phyloP scores from a whole-genome alignment of 2,888 invertebrate species.

The Flexamia atlantica region DNA sequence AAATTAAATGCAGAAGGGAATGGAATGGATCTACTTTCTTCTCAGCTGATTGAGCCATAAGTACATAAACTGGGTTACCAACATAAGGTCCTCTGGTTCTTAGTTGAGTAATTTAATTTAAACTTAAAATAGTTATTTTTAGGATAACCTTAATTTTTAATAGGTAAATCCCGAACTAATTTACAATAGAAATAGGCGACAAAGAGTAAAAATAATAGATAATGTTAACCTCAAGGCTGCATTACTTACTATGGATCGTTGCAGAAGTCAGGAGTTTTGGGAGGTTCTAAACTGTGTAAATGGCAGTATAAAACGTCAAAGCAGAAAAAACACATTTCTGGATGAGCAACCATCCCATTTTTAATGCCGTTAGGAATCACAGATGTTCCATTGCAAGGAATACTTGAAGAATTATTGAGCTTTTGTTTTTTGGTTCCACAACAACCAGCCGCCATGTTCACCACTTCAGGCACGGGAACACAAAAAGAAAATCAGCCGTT shows the following conservation, averaged over 20 bases:
- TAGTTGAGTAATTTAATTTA: no score
- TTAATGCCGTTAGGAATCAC: slow-evolving; percentile 74
- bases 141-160: no score
- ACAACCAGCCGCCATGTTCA: slow-evolving; percentile 90
- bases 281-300: slow-evolving; percentile 94
- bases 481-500: slow-evolving; percentile 38
- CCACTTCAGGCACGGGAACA: slow-evolving; percentile 7
- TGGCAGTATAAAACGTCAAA: slow-evolving; percentile 98
- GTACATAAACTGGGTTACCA: no score
- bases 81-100: no score
- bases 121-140: no score
- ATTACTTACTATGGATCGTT: slow-evolving; percentile 95
- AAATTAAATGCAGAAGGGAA: background rate
- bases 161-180: no score
- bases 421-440: slow-evolving; percentile 96
- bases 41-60: background rate
- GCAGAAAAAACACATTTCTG: slow-evolving; percentile 99
- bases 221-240: slow-evolving; percentile 63
- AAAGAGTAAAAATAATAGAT: slow-evolving; percentile 51
- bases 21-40: slow-evolving; percentile 13
- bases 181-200: no score
- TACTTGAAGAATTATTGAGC: slow-evolving; percentile 83
- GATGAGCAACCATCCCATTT: slow-evolving; percentile 85
- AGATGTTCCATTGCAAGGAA: slow-evolving; percentile 79
- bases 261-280: slow-evolving; percentile 93